These are phyloP conservation scores for Lagodon rhomboides DNA, from an alignment of 2,797 vertebrate species.

Conservation along the genomic window DNA sequence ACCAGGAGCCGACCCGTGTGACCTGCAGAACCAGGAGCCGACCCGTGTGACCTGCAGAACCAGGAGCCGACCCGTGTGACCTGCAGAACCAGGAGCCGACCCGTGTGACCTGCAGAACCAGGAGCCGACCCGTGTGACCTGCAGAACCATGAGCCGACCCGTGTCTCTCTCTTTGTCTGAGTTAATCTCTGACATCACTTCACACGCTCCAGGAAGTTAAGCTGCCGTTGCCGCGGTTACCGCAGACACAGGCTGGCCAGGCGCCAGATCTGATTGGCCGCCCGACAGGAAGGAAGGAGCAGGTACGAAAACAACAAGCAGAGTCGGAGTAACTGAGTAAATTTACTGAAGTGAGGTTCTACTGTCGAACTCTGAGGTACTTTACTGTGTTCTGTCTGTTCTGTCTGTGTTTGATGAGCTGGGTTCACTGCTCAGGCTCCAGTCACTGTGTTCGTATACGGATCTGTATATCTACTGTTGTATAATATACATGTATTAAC, in stretches of 20 bases:
- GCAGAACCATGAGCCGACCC: conserved; percentile 11
- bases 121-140: too few relatives aligned
- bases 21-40: neutral
- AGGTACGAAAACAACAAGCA: conserved; percentile 10
- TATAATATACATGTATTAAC: too few relatives aligned
- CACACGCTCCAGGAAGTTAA: conserved; percentile 67
- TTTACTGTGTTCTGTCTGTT: too few relatives aligned
- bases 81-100: neutral
- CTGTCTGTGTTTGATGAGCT: too few relatives aligned
- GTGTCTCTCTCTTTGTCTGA: conserved; percentile 46
- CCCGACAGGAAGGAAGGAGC: conserved; percentile 55
- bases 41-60: neutral
- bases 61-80: neutral
- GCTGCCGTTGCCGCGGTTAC: conserved; percentile 59
- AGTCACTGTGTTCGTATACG: too few relatives aligned
- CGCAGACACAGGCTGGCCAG: conserved; percentile 43
- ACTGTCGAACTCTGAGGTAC: too few relatives aligned
- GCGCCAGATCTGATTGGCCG: conserved; percentile 61
- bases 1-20: conserved; percentile 14
- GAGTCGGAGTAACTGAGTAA: neutral
- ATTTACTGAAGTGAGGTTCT: neutral
- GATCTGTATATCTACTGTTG: too few relatives aligned
- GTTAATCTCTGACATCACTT: conserved; percentile 72
- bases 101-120: conserved; percentile 11
- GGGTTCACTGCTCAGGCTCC: too few relatives aligned